Percentiles rank a stretch among this genome's conserved stretches.
Evolutionary conservation across 2,797 vertebrate genomes (phyloP).

Genomic region (Enoplosus armatus): DNA sequence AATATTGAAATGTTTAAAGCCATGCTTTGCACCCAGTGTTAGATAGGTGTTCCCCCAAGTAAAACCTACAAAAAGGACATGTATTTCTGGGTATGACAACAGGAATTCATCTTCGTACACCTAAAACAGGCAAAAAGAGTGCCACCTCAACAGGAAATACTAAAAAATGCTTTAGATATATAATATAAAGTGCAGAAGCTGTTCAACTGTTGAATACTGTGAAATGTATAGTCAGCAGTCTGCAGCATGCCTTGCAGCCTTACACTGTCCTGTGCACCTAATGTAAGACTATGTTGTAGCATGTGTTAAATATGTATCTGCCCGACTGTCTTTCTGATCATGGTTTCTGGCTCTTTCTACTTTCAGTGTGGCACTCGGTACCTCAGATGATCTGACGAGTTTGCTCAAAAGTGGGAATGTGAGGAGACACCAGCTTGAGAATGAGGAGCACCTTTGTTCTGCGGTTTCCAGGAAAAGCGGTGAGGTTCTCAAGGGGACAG

Average conservation of each 20-base stretch:
- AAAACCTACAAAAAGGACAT: not conserved
- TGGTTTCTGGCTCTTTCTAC: constrained; percentile 12
- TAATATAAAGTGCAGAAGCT: not conserved
- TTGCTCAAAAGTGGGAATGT: constrained; percentile 32
- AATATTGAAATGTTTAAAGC: not conserved
- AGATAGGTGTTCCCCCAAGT: not conserved
- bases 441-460: constrained; percentile 70
- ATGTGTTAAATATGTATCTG: constrained; percentile 11
- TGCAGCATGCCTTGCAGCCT: not conserved
- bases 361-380: constrained; percentile 15
- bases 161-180: not conserved
- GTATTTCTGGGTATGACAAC: not conserved
- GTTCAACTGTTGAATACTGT: not conserved
- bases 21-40: not conserved
- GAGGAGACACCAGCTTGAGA: constrained; percentile 54
- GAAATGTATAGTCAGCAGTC: not conserved
- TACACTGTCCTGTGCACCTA: not conserved
- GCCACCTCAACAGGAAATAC: not conserved
- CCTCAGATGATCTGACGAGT: constrained; percentile 36
- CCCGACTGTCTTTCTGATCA: not conserved
- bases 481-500: constrained; percentile 82
- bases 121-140: not conserved
- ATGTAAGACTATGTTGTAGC: not conserved
- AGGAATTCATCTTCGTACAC: not conserved
- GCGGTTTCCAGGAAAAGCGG: constrained; percentile 83